A percentile compares a stretch with the other conserved stretches of the same genome.
phyloP scores from a whole-genome alignment of 2,888 invertebrate species.

The Acrobasis consociella region DNA sequence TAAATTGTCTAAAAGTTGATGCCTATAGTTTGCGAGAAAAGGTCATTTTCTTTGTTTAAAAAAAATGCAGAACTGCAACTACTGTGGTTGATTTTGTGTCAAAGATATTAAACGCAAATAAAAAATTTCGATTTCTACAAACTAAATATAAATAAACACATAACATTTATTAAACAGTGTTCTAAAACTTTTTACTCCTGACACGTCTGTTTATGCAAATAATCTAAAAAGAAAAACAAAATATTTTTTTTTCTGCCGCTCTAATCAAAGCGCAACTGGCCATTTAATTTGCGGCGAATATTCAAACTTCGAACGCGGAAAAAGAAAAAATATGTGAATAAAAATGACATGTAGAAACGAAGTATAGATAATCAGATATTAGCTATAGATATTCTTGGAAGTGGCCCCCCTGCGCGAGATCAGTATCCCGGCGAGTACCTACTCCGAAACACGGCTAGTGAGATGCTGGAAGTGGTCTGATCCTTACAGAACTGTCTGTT shows the following conservation, averaged over 20 bases:
- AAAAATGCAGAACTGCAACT: too few species aligned
- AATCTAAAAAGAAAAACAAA: not conserved
- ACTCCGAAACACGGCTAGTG: not conserved
- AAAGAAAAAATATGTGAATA: conserved; percentile 19
- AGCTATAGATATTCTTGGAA: conserved; percentile 32
- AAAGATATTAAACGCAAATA: too few species aligned
- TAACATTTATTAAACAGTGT: too few species aligned
- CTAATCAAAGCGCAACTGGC: conserved; percentile 4
- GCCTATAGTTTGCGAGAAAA: too few species aligned
- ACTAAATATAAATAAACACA: too few species aligned
- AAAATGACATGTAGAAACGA: conserved; percentile 23
- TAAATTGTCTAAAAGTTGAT: too few species aligned
- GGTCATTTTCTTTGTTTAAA: too few species aligned
- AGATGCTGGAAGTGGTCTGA: not conserved
- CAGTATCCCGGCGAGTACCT: conserved; percentile 26
- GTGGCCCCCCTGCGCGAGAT: conserved; percentile 36
- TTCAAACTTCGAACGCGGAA: conserved; percentile 18
- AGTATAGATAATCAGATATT: conserved; percentile 31
- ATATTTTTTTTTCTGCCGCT: not conserved
- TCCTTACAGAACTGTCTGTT: not conserved
- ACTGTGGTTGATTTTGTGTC: too few species aligned
- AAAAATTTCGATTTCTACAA: too few species aligned
- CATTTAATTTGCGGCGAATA: not conserved
- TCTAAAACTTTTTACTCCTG: too few species aligned
- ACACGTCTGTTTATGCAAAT: too few species aligned